Evolutionary conservation across 2,797 vertebrate species (phyloP).

Genomic region (Cichlasoma orientale): DNA sequence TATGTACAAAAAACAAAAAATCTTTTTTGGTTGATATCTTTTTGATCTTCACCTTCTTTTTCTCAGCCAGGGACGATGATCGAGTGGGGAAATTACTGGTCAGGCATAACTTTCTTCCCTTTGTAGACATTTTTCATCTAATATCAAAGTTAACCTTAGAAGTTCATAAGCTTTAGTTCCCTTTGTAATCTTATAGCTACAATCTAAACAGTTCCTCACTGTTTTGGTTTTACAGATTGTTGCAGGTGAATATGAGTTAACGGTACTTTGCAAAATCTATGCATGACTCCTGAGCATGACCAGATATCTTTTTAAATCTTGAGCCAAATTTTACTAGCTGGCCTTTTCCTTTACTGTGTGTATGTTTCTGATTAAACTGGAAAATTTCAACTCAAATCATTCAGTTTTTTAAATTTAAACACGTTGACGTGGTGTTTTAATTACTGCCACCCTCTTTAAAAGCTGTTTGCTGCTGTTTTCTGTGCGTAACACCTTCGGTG

Average conservation of each 20-base stretch:
- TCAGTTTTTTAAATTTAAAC: conserved; percentile 13
- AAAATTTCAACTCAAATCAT: conserved; percentile 5
- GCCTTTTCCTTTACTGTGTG: neutral
- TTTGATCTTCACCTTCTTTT: conserved; percentile 1
- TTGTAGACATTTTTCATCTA: neutral
- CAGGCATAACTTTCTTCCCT: conserved; percentile 43
- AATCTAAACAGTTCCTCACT: conserved; percentile 19
- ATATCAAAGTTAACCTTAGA: neutral
- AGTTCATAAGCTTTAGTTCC: neutral
- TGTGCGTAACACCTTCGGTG: conserved; percentile 3
- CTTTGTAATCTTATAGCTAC: neutral
- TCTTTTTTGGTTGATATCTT: neutral
- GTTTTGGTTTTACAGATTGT: conserved; percentile 76
- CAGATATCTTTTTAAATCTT: conserved; percentile 1
- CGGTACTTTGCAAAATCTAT: conserved; percentile 47
- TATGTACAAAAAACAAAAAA: neutral
- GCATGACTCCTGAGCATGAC: conserved; percentile 36
- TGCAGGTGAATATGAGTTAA: conserved; percentile 65
- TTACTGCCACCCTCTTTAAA: neutral
- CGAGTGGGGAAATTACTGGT: conserved; percentile 99
- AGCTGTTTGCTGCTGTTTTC: neutral
- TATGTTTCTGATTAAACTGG: neutral
- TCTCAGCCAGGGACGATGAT: conserved; percentile 97
- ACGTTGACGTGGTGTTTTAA: neutral
- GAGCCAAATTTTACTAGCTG: conserved; percentile 15